A percentile compares a stretch with the other conserved stretches of the same genome.
These are phyloP conservation scores for Ecdyonurus torrentis DNA, from an alignment of 2,888 invertebrate species.

Conservation along the genomic window DNA sequence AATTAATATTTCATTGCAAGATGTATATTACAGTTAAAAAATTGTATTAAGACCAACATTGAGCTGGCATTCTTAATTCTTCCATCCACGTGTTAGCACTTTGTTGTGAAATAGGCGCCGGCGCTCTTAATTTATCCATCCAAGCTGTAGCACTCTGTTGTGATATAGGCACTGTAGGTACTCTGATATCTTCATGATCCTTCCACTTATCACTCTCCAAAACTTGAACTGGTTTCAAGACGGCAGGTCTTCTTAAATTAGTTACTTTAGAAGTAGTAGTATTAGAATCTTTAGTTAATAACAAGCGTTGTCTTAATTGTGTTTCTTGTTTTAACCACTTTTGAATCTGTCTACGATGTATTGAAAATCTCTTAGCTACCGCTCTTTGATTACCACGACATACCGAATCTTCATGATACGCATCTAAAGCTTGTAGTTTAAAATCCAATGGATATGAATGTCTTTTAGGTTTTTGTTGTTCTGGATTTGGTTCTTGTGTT, in stretches of 20 bases:
- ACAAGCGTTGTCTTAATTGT: conserved; percentile 17
- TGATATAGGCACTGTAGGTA: too few species aligned
- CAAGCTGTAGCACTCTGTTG: too few species aligned
- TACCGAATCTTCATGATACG: conserved; percentile 32
- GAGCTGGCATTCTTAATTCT: background rate
- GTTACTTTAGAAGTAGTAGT: background rate
- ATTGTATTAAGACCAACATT: background rate
- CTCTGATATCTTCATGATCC: too few species aligned
- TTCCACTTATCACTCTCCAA: too few species aligned
- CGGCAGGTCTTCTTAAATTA: background rate
- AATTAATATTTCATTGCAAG: too few species aligned
- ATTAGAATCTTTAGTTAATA: background rate
- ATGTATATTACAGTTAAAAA: too few species aligned
- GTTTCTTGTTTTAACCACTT: conserved; percentile 38
- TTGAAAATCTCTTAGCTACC: conserved; percentile 30
- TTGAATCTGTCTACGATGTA: conserved; percentile 32
- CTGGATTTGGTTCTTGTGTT: background rate
- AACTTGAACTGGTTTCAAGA: background rate
- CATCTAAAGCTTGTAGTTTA: conserved; percentile 31
- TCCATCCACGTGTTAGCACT: background rate
- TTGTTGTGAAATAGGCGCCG: background rate
- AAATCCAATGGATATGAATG: conserved; percentile 12
- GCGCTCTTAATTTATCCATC: too few species aligned
- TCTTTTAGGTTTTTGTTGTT: background rate
- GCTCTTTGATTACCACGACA: conserved; percentile 31